Base-by-base conservation (phyloP, 2,888 invertebrate species). In the Diachrysia chrysitis region DNA sequence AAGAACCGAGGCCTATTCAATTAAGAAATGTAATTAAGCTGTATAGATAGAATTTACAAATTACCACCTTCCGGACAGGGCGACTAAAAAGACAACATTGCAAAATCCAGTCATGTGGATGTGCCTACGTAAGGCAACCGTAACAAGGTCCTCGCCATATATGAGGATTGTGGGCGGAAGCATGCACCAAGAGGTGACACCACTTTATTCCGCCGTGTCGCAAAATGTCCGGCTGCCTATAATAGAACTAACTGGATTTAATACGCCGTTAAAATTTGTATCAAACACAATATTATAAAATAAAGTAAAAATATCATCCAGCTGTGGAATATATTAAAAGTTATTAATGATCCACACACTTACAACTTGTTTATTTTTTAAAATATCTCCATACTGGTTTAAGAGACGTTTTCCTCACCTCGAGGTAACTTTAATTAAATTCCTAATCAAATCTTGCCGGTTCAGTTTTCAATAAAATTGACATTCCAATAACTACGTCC, bases 71-170 rank as follows among this genome's bases (percentile, higher is more conserved):
- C 81, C 71, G 73, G 77, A 73, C 87, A 88, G 89, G 87, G 89
- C 83, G 84, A 82, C 85, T 71, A 66, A 69, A 82, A 83, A 79
- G 72, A 85, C 73, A 78, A 75, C 79, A 80, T 90, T 90, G 89
- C 89, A 85, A 90, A 89, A 90, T 78, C 69, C 72, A 76, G 83
- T 79, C 66, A 80, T 80, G 76, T 84, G 78, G 83, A 88, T 88
- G 85, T 89, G 88, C 87, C 90, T 87, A 90, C 89, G 84, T 87
- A 83, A 73, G 81, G 87, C 78, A 84, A 85, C 73, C 79, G 84
- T 88, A 88, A 88, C 92, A 92, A 94, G 93, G 93, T 86, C 88
- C 88, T 83, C 82, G 82, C 93, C 92, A 83, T 93, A 91, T 91
- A 88, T 60, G 88, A 84, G 77, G 71, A 46, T 69, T 61, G 93